Base-by-base conservation (phyloP, 2,113 vertebrate genomes). In the Silurus asotus region DNA sequence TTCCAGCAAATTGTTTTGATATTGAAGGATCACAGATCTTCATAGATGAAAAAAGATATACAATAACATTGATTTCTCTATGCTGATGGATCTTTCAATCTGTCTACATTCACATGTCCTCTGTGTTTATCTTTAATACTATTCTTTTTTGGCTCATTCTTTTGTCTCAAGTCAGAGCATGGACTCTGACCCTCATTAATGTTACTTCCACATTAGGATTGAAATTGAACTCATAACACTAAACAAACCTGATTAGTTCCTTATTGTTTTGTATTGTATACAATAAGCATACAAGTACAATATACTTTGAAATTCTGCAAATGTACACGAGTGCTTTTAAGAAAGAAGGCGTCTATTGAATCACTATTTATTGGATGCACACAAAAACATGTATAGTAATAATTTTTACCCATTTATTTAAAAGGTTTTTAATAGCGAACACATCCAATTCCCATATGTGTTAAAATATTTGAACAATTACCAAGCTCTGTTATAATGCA, bases 381-480 rank as follows among this genome's bases (percentile, higher is more conserved):
- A 37, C 6, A 58, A 37, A 37, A 37, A 37, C 5, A 17, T 5
- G 0, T 48, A 20, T 19, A 37, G 20, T 19, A 81, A 81, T 14
- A 1, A 13, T 25, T 6, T 55, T 25, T 55, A n/a, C 74, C 10
- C 20, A 76, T 14, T 76, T 23, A 23, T 25, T 49, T 9, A 74
- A 74, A 53, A 37, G 23, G 6, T 77, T 55, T 56, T 37, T 37
- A 2, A 78, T 37, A 58, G 11, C 20, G 14, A 37, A 37, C 37
- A 37, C 87, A 55, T 84, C 87, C 85, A 84, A 89, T 85, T 87
- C 76, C 81, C 87, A 90, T 84, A 84, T 80, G 81, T 83, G 87
- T 78, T 84, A 87, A 86, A 90, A 87, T 84, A 90, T 92, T 81
- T 58, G 84, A 83, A 89, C 85, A 92, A 81, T 88, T 90, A 90